Percentiles rank a stretch among this genome's conserved stretches.
These are phyloP conservation scores for Drepana arcuata DNA, from an alignment of 1,140 invertebrate species.

Conservation along the genomic window DNA sequence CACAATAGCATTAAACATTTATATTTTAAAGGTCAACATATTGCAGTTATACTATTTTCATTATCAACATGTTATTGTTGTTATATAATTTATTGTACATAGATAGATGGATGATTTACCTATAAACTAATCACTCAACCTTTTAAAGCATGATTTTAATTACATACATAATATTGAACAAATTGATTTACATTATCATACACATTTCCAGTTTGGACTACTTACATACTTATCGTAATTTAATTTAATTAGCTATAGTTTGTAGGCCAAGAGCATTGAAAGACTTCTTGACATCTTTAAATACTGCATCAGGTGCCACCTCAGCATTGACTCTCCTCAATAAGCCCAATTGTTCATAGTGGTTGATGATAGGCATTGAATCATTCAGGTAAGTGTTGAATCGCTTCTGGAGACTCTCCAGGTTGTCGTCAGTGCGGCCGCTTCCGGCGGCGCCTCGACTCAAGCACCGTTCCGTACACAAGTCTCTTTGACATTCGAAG, in stretches of 20 bases:
- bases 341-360: slow-evolving; percentile 82
- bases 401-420: slow-evolving; percentile 91
- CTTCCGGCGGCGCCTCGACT: slow-evolving; percentile 89
- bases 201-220: too few relatives aligned
- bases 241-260: slow-evolving; percentile 30
- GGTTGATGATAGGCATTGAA: slow-evolving; percentile 94
- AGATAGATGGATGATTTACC: too few relatives aligned
- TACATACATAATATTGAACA: too few relatives aligned
- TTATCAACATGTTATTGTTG: too few relatives aligned
- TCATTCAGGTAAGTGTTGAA: slow-evolving; percentile 92
- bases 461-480: slow-evolving; percentile 89
- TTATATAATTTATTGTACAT: too few relatives aligned
- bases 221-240: too few relatives aligned
- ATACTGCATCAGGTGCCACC: slow-evolving; percentile 79
- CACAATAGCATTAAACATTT: too few relatives aligned
- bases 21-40: too few relatives aligned
- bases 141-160: too few relatives aligned
- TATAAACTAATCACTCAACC: too few relatives aligned
- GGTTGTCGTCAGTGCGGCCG: slow-evolving; percentile 95
- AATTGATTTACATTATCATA: too few relatives aligned
- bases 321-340: slow-evolving; percentile 87
- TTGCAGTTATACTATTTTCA: too few relatives aligned
- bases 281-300: slow-evolving; percentile 70
- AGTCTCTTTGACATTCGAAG: slow-evolving; percentile 91
- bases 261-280: slow-evolving; percentile 29